phyloP scores from a whole-genome alignment of 2,797 vertebrate genomes.

The Sylvia borin region DNA sequence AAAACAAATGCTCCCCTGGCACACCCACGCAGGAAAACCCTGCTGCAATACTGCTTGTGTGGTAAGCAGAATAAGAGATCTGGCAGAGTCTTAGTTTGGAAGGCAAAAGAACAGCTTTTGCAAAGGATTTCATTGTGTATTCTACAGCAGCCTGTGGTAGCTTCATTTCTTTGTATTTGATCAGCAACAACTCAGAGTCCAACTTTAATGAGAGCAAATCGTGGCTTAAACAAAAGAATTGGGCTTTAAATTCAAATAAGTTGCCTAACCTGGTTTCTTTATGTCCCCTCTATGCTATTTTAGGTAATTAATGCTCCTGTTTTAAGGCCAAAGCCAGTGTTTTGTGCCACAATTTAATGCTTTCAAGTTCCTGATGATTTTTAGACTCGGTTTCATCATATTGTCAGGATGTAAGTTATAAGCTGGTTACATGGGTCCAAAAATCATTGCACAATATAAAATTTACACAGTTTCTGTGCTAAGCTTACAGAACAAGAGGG shows the following conservation, averaged over 20 bases:
- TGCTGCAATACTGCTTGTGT: conserved; percentile 15
- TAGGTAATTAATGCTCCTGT: not conserved
- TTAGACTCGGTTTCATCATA: conserved; percentile 6
- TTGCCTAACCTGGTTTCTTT: not conserved
- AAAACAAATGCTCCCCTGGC: conserved; percentile 4
- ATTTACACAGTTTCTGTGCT: not conserved
- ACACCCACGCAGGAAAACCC: not conserved
- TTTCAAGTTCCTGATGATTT: conserved; percentile 28
- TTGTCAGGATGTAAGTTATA: conserved; percentile 3
- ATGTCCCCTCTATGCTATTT: conserved; percentile 8
- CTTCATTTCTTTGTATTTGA: conserved; percentile 25
- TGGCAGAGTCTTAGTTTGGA: conserved; percentile 3
- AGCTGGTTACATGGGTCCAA: not conserved
- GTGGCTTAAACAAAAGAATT: conserved; percentile 20
- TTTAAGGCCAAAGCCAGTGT: not conserved
- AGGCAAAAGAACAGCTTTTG: not conserved
- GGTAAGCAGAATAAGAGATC: conserved; percentile 4
- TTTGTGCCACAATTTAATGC: not conserved
- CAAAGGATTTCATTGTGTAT: conserved; percentile 15
- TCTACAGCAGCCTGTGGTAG: conserved; percentile 1
- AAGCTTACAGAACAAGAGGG: not conserved
- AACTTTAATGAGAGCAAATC: conserved; percentile 30
- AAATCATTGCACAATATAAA: not conserved
- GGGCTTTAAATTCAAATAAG: not conserved
- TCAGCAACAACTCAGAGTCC: not conserved